Percentiles rank a stretch among this genome's conserved stretches.
phyloP scores from a whole-genome alignment of 2,797 vertebrate genomes.

The Echeneis naucrates region DNA sequence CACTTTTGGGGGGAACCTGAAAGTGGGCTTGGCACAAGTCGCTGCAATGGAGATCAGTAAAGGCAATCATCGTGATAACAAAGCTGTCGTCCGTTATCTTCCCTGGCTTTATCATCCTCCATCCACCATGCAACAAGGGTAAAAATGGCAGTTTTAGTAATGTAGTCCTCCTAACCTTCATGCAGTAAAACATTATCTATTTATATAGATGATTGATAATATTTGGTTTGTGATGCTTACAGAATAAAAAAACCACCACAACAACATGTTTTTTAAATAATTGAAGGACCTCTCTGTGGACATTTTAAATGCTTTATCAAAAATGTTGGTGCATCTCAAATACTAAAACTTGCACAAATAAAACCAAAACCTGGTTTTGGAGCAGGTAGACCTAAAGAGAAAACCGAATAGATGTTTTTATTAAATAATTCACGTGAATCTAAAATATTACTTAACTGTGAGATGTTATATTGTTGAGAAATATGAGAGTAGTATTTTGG shows the following conservation, averaged over 20 bases:
- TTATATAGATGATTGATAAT: no score
- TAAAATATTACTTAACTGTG: background rate
- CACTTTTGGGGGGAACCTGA: slow-evolving; percentile 98
- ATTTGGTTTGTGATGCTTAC: background rate
- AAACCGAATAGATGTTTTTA: background rate
- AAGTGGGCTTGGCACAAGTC: slow-evolving; percentile 98
- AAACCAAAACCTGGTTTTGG: background rate
- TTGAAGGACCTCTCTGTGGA: background rate
- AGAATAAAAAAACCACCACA: background rate
- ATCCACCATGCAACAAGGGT: slow-evolving; percentile 99
- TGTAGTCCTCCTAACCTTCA: background rate
- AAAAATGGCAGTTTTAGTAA: slow-evolving; percentile 57
- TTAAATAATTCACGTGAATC: background rate
- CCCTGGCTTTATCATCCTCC: slow-evolving; percentile 99
- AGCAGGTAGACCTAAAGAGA: background rate
- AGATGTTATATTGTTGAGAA: background rate
- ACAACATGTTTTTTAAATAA: slow-evolving; percentile 21
- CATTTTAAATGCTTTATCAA: background rate
- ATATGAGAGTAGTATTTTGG: background rate
- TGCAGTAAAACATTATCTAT: background rate
- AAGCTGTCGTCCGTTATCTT: slow-evolving; percentile 95
- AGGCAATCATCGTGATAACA: slow-evolving; percentile 98
- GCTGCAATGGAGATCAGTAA: slow-evolving; percentile 98
- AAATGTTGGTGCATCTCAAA: background rate
- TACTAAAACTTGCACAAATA: slow-evolving; percentile 2